Conservation (phyloP, 2,888 invertebrate genomes). For the Drosophila kuntzei region DNA sequence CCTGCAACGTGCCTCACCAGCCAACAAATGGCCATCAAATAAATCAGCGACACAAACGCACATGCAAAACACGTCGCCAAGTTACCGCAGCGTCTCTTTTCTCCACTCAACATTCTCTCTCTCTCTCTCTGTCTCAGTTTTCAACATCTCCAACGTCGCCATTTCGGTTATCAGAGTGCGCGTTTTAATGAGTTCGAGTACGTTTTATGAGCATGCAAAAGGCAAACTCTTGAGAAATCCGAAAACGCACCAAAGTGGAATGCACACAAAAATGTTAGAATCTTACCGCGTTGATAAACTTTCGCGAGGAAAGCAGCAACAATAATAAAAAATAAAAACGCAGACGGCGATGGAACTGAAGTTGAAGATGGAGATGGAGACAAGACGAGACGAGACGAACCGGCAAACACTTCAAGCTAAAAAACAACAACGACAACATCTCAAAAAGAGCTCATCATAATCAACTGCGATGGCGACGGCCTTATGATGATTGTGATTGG, state of each 20-base stretch:
- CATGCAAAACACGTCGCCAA: conserved; percentile 75
- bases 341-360: conserved; percentile 1
- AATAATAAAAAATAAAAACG: conserved; percentile 5
- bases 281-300: conserved; percentile 79
- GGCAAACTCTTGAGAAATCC: conserved; percentile 67
- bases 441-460: conserved; percentile 67
- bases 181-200: conserved; percentile 81
- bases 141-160: conserved; percentile 45
- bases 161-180: conserved; percentile 80
- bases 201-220: conserved; percentile 76
- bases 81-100: conserved; percentile 3
- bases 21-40: conserved; percentile 68
- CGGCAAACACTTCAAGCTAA: conserved; percentile 43
- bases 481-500: conserved; percentile 79
- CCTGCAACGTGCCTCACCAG: conserved; percentile 52
- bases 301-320: conserved; percentile 62
- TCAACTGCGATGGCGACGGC: conserved; percentile 70
- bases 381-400: conserved; percentile 10
- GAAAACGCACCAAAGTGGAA: conserved; percentile 79
- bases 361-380: conserved; percentile 13
- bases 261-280: conserved; percentile 81
- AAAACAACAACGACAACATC: conserved; percentile 38
- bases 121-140: conserved; percentile 8
- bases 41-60: conserved; percentile 70
- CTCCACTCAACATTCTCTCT: conserved; percentile 18